Evolutionary conservation across 2,888 invertebrate species (phyloP).

Genomic region (Macrosoma leucophasiata): DNA sequence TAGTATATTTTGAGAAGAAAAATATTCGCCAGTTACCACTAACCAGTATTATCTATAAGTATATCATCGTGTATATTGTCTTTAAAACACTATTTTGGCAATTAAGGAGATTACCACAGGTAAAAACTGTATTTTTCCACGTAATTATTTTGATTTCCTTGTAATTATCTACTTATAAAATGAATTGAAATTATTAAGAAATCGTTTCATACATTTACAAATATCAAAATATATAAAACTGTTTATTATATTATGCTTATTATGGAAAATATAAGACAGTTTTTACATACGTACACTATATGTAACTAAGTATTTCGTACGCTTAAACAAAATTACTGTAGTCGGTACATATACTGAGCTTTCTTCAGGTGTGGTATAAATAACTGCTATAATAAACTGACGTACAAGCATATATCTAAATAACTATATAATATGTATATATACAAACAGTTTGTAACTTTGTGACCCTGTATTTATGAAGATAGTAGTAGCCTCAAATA

Average conservation of each 20-base stretch:
- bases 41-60: constrained; percentile 9
- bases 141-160: not conserved
- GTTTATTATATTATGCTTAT: constrained; percentile 20
- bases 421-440: constrained; percentile 44
- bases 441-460: constrained; percentile 51
- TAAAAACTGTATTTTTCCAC: constrained; percentile 38
- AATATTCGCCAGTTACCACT: too few relatives aligned
- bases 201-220: constrained; percentile 6
- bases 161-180: not conserved
- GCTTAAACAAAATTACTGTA: constrained; percentile 28
- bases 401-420: constrained; percentile 33
- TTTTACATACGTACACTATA: constrained; percentile 22
- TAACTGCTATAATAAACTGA: constrained; percentile 52
- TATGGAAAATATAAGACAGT: constrained; percentile 20
- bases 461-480: constrained; percentile 61
- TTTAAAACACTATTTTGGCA: constrained; percentile 65
- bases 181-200: constrained; percentile 7
- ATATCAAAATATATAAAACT: constrained; percentile 10
- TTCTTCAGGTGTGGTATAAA: constrained; percentile 70
- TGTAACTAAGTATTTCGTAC: too few relatives aligned
- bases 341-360: constrained; percentile 55
- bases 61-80: constrained; percentile 15
- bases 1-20: too few relatives aligned
- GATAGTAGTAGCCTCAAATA: constrained; percentile 57
- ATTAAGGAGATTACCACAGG: constrained; percentile 75